Conservation (phyloP, 1,140 invertebrate genomes). For the Asbolus verrucosus region DNA sequence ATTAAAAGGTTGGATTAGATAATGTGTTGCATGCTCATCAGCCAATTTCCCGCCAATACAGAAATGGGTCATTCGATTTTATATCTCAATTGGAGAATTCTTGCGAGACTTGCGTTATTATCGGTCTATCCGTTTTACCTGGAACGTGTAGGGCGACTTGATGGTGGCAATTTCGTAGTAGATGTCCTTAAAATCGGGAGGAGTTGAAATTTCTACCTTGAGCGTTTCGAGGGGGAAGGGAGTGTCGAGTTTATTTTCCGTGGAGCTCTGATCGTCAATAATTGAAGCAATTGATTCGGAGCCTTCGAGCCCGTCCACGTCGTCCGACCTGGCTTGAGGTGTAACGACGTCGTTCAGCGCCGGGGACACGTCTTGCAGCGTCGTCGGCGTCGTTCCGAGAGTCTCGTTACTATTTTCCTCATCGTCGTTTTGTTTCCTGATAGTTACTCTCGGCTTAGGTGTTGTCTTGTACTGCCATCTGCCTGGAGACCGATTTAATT, state of each 20-base stretch:
- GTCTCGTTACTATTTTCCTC: slow-evolving; percentile 68
- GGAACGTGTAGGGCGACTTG: slow-evolving; percentile 89
- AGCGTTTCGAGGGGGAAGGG: slow-evolving; percentile 79
- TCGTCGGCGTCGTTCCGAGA: slow-evolving; percentile 65
- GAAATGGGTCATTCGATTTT: no score
- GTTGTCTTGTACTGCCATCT: slow-evolving; percentile 91
- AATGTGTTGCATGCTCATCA: no score
- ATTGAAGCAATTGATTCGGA: slow-evolving; percentile 73
- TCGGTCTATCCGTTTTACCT: slow-evolving; percentile 69
- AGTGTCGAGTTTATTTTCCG: slow-evolving; percentile 72
- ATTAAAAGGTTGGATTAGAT: no score
- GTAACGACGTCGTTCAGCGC: slow-evolving; percentile 59
- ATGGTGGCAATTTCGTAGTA: slow-evolving; percentile 91
- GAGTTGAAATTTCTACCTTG: slow-evolving; percentile 88
- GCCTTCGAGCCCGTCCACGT: slow-evolving; percentile 77
- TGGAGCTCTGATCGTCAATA: slow-evolving; percentile 70
- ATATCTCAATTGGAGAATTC: no score
- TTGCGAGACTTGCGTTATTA: background rate
- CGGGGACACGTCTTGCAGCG: slow-evolving; percentile 55
- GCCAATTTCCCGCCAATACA: no score
- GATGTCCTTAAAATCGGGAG: slow-evolving; percentile 83
- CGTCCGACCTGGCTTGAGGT: slow-evolving; percentile 65
- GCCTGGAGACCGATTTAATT: slow-evolving; percentile 81
- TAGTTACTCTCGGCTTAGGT: slow-evolving; percentile 85
- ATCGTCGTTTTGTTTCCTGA: slow-evolving; percentile 77